A percentile compares a stretch with the other conserved stretches of the same genome.
phyloP scores from a whole-genome alignment of 2,888 invertebrate genomes.

The Athrips mouffetella region DNA sequence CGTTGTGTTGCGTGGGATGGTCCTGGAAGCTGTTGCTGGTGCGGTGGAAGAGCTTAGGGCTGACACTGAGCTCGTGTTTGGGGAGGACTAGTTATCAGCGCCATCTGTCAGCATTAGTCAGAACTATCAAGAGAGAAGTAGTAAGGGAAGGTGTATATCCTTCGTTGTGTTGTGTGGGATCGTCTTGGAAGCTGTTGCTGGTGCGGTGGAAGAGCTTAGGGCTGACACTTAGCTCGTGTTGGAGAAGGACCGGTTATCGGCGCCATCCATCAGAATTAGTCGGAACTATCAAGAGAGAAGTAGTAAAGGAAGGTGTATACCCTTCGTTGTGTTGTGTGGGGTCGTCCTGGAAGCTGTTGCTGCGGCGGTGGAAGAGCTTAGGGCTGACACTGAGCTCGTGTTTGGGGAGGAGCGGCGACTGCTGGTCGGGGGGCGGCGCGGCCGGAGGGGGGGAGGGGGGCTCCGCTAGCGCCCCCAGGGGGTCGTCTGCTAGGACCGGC shows the following conservation, averaged over 20 bases:
- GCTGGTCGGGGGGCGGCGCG: conserved; percentile 28
- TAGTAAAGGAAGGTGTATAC: conserved; percentile 58
- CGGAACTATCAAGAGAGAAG: not conserved
- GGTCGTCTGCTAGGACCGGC: conserved; percentile 94
- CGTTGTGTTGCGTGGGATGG: conserved; percentile 62
- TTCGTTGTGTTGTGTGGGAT: conserved; percentile 59
- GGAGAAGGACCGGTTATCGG: no score
- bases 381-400: conserved; percentile 82
- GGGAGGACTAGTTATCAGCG: no score
- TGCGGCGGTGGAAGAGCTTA: conserved; percentile 80
- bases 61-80: conserved; percentile 78
- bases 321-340: conserved; percentile 60
- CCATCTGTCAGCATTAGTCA: no score
- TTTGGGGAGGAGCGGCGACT: conserved; percentile 45
- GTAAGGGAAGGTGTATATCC: conserved; percentile 67
- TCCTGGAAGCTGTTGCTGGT: conserved; percentile 71
- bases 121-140: not conserved
- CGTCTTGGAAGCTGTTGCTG: conserved; percentile 71
- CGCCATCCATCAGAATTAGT: no score
- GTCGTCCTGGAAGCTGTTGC: conserved; percentile 74
- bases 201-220: conserved; percentile 83
- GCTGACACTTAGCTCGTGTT: conserved; percentile 79
- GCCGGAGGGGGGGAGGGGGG: conserved; percentile 29
- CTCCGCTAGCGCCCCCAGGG: conserved; percentile 87
- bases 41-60: conserved; percentile 84